Conservation (phyloP, 2,113 vertebrate genomes). For the Aphyosemion australe region DNA sequence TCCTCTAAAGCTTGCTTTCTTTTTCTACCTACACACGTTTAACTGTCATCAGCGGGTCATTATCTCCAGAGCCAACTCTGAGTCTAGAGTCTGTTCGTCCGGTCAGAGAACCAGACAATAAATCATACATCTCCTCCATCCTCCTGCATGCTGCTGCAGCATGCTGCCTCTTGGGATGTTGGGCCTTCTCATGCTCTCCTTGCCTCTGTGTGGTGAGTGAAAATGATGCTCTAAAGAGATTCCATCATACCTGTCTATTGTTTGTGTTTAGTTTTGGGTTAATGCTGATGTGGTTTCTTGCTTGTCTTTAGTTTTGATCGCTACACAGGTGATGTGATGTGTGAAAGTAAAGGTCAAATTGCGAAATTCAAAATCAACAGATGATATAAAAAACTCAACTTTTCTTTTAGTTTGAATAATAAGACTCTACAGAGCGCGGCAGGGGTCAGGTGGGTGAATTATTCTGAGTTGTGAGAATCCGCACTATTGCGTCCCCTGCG, state of each 20-base stretch:
- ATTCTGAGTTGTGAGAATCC: too few relatives aligned
- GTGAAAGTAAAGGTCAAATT: neutral
- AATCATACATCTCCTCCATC: neutral
- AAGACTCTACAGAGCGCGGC: too few relatives aligned
- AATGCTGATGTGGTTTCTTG: neutral
- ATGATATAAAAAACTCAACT: too few relatives aligned
- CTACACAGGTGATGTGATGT: neutral
- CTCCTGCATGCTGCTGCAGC: neutral
- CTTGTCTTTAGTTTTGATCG: neutral
- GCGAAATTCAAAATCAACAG: neutral
- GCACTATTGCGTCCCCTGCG: too few relatives aligned
- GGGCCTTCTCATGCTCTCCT: constrained; percentile 29
- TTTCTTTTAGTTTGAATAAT: too few relatives aligned
- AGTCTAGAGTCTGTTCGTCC: neutral
- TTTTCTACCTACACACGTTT: neutral
- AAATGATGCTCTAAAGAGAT: neutral
- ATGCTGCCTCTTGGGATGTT: constrained; percentile 41
- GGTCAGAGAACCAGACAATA: neutral
- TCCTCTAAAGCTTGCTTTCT: neutral
- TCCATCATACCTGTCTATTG: neutral
- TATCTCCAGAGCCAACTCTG: neutral
- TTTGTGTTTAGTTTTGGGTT: neutral
- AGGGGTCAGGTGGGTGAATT: too few relatives aligned
- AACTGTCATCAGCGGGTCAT: constrained; percentile 4
- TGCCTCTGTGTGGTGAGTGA: constrained; percentile 67